phyloP scores from a whole-genome alignment of 1,140 invertebrate genomes.

The Augochlora pura region DNA sequence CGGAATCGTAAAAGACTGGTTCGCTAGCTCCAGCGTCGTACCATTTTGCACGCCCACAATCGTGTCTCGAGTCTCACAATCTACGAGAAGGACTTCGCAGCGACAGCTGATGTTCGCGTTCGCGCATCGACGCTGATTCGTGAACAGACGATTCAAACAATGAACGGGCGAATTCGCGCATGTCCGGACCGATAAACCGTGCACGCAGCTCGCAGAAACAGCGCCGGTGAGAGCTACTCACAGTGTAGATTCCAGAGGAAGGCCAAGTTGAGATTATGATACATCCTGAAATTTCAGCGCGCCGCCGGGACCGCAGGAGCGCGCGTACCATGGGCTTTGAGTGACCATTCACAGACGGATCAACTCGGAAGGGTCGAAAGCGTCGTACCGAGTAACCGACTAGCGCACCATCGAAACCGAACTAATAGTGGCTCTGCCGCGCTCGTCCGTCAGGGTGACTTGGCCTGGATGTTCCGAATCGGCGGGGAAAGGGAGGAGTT shows the following conservation, averaged over 20 bases:
- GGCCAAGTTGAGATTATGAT: conserved; percentile 74
- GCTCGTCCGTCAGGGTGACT: conserved; percentile 47
- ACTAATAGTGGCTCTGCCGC: conserved; percentile 67
- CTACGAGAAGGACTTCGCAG: too few relatives aligned
- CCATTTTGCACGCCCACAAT: too few relatives aligned
- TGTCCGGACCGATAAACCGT: too few relatives aligned
- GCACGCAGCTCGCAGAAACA: background rate
- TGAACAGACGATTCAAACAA: background rate
- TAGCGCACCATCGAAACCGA: conserved; percentile 74
- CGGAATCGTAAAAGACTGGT: too few relatives aligned
- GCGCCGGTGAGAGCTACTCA: conserved; percentile 55
- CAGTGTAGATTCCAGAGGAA: conserved; percentile 73
- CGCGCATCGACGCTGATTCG: too few relatives aligned
- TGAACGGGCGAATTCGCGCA: too few relatives aligned
- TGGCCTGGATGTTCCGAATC: conserved; percentile 52
- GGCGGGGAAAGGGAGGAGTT: conserved; percentile 44
- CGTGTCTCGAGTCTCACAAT: too few relatives aligned
- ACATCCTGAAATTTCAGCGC: conserved; percentile 63
- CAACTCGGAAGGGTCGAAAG: conserved; percentile 64
- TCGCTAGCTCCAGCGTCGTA: too few relatives aligned
- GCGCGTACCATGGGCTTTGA: conserved; percentile 22
- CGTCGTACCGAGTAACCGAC: conserved; percentile 73
- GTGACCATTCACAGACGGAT: conserved; percentile 47
- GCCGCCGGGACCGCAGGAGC: conserved; percentile 14
- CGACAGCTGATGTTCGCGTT: too few relatives aligned